Evolutionary conservation across 2,888 invertebrate genomes (phyloP).

Genomic region (Mesorhabditis spiculigera): DNA sequence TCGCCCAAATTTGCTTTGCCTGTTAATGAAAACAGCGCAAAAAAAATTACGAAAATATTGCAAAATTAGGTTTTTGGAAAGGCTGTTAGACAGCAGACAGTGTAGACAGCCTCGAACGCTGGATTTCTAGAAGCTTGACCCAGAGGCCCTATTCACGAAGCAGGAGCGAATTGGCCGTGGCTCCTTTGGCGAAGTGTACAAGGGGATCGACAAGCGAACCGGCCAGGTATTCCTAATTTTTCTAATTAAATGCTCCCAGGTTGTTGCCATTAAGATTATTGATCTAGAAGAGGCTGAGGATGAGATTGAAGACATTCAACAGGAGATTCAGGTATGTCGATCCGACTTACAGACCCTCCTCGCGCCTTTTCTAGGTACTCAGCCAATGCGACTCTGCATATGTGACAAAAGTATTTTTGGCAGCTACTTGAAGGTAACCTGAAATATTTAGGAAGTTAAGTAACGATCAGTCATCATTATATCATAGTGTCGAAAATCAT

Average conservation of each 20-base stretch:
- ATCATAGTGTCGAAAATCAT: background rate
- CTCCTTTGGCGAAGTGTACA: slow-evolving; percentile 71
- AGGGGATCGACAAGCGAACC: slow-evolving; percentile 94
- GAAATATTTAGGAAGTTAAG: slow-evolving; percentile 97
- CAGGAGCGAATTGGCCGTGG: slow-evolving; percentile 67
- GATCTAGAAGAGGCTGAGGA: slow-evolving; percentile 99
- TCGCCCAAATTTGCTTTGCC: no score
- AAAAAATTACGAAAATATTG: no score
- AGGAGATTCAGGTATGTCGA: slow-evolving; percentile 68
- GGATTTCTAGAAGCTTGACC: slow-evolving; percentile 68
- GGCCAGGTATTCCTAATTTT: slow-evolving; percentile 37
- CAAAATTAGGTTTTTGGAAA: no score
- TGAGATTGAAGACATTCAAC: slow-evolving; percentile 99
- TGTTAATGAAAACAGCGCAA: no score
- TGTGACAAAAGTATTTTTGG: slow-evolving; percentile 99
- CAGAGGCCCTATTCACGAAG: slow-evolving; percentile 97
- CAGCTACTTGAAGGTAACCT: slow-evolving; percentile 88
- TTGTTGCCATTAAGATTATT: slow-evolving; percentile 97
- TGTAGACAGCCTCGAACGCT: background rate
- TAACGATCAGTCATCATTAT: slow-evolving; percentile 69
- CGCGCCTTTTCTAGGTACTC: slow-evolving; percentile 72
- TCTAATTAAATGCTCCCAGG: slow-evolving; percentile 66
- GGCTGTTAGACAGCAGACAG: no score
- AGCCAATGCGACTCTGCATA: slow-evolving; percentile 98
- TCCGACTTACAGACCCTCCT: background rate